Base-by-base conservation (phyloP, 2,888 invertebrate genomes). In the Idaea aversata region DNA sequence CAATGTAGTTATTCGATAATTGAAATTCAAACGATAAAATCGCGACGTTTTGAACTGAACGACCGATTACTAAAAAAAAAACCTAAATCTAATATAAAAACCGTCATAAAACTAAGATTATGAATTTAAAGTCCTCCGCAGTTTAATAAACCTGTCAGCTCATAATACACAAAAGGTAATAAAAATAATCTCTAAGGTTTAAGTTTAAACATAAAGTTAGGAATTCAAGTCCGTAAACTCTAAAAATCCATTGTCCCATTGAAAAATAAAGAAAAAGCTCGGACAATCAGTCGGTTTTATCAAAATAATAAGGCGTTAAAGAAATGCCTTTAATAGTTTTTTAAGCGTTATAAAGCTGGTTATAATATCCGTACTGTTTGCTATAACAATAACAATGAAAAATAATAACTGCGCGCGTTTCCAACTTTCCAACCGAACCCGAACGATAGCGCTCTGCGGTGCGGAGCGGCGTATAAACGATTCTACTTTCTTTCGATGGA, bases 321-420 rank as follows among this genome's bases (percentile, higher is more conserved):
- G 80, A 76, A 79, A 82, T 77, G 79, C 83, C 80, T 86, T 87
- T 92, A 91, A 92, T 91, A 91, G 91, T 92, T 92, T 89, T 88
- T 87, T 91, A 91, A 92, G 86, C 85, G 88, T 76, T 76, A 79
- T 87, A 88, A 88, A 82, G 84, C 75, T 47, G 75, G 77, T 79
- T 72, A 80, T 91, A 91, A 90, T 88, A 86, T 86, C 83, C 81
- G 75, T 69, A 78, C 76, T 78, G 77, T 66, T 72, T 67, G 83
- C 76, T 79, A 88, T 91, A 90, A 91, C 91, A 84, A 81, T 92
- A 87, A 90, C 91, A 88, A 79, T 91, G 87, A 90, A 89, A 91
- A 90, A 88, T 91, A 91, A 91, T 88, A 87, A 86, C 85, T 79
- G 63, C 36, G 59, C 35, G 59, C 69, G 62, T 57, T 25, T 16